Evolutionary conservation across 2,888 invertebrate genomes (phyloP).

Genomic region (Macrostomum cliftonense): DNA sequence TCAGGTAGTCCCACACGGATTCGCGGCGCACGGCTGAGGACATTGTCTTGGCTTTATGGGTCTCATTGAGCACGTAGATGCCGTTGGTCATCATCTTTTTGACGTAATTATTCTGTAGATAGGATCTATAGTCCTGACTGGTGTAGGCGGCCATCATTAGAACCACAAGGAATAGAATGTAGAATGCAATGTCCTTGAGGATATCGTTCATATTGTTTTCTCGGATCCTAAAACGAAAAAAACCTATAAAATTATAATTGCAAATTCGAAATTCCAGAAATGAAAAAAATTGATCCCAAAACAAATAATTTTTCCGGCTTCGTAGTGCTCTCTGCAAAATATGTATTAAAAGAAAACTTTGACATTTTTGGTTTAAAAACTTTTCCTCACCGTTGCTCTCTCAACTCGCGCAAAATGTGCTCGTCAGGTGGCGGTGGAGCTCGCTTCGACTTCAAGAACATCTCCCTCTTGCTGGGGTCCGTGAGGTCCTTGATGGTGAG

Average conservation of each 20-base stretch:
- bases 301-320: too few species aligned
- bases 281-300: too few species aligned
- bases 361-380: too few species aligned
- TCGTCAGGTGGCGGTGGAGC: conserved; percentile 16
- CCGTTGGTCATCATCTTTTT: too few species aligned
- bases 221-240: conserved; percentile 13
- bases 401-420: conserved; percentile 15
- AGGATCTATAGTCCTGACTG: conserved; percentile 17
- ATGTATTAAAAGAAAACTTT: too few species aligned
- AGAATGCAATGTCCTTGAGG: conserved; percentile 18
- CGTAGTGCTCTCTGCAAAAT: too few species aligned
- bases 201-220: conserved; percentile 18
- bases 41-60: too few species aligned
- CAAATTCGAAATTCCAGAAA: too few species aligned
- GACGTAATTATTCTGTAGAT: conserved; percentile 9
- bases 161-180: conserved; percentile 18
- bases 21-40: too few species aligned
- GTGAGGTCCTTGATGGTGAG: conserved; percentile 14
- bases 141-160: conserved; percentile 18
- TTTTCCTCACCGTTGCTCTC: conserved; percentile 4
- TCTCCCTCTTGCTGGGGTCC: conserved; percentile 12
- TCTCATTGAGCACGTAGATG: too few species aligned
- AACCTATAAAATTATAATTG: too few species aligned
- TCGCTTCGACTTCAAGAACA: conserved; percentile 12
- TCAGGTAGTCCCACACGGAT: conserved; percentile 7